These are phyloP conservation scores for Achlya flavicornis DNA, from an alignment of 2,888 invertebrate species.

Conservation along the genomic window DNA sequence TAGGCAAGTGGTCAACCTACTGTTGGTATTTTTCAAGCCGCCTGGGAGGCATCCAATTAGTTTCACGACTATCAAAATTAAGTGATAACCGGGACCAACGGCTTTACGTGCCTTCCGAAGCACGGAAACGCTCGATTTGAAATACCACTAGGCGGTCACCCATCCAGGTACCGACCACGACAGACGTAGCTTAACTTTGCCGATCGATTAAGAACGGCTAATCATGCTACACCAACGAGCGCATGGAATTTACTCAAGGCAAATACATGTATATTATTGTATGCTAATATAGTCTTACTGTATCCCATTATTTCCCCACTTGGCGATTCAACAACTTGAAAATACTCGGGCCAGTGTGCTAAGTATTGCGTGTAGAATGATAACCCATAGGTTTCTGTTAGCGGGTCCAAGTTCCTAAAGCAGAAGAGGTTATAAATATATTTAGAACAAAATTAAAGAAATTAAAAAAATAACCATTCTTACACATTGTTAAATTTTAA, in stretches of 20 bases:
- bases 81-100: no score
- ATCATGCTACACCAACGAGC: no score
- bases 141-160: no score
- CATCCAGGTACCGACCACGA: no score
- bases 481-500: slow-evolving; percentile 98
- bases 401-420: slow-evolving; percentile 96
- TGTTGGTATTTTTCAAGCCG: no score
- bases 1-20: no score
- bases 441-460: background rate
- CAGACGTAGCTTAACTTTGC: no score
- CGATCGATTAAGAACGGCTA: no score
- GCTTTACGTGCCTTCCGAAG: no score
- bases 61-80: no score
- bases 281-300: slow-evolving; percentile 86
- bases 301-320: slow-evolving; percentile 99
- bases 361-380: slow-evolving; percentile 99
- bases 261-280: slow-evolving; percentile 13
- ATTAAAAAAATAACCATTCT: slow-evolving; percentile 61
- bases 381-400: slow-evolving; percentile 98
- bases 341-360: slow-evolving; percentile 99
- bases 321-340: slow-evolving; percentile 98
- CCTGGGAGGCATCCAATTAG: no score
- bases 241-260: background rate
- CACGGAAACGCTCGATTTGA: no score
- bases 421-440: slow-evolving; percentile 16